A percentile compares a stretch with the other conserved stretches of the same genome.
Conservation (phyloP, 2,888 invertebrate species). For the Serripes groenlandicus region DNA sequence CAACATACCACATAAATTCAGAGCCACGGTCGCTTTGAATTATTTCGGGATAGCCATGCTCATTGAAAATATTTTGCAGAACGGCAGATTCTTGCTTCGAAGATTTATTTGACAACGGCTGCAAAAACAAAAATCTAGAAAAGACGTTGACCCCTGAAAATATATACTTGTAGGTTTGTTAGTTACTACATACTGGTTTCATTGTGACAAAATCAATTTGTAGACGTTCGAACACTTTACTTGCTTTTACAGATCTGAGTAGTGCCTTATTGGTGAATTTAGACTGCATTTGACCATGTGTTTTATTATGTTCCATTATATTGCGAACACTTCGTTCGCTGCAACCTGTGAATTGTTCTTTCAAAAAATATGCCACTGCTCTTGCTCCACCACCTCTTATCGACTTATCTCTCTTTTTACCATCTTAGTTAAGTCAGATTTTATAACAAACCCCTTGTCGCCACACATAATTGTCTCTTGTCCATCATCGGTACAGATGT, state of each 20-base stretch:
- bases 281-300: neutral
- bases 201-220: neutral
- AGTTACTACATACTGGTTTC: neutral
- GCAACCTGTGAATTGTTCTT: neutral
- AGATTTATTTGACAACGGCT: neutral
- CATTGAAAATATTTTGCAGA: neutral
- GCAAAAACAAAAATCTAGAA: neutral
- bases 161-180: neutral
- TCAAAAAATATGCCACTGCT: neutral
- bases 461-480: neutral
- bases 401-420: neutral
- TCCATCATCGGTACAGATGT: neutral
- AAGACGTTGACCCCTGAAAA: neutral
- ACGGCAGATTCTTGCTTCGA: neutral
- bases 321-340: neutral
- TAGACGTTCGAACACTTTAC: neutral
- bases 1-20: neutral
- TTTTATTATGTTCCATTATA: neutral
- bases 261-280: neutral
- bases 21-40: neutral
- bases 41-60: neutral
- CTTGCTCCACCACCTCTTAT: neutral
- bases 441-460: neutral
- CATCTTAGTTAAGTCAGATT: neutral
- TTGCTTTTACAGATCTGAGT: neutral